Evolutionary conservation across 2,113 vertebrate species (phyloP).

Genomic region (Datnioides undecimradiatus): DNA sequence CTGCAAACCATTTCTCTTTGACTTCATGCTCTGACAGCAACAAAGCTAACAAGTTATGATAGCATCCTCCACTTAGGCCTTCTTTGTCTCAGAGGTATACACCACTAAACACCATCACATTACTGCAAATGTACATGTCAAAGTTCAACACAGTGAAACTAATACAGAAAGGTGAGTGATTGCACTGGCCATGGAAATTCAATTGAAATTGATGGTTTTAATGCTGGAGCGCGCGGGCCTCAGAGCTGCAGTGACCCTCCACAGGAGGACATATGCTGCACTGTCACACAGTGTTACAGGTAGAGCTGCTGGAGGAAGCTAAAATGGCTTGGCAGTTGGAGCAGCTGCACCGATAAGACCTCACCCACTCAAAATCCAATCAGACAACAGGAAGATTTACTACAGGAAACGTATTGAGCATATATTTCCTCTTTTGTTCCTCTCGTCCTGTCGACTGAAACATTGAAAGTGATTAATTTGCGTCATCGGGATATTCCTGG

Average conservation of each 20-base stretch:
- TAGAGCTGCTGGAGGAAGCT: conserved; percentile 33
- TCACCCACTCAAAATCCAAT: conserved; percentile 48
- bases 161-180: neutral
- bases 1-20: neutral
- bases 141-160: neutral
- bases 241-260: neutral
- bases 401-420: conserved; percentile 32
- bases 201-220: neutral
- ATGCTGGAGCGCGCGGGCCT: neutral
- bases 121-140: neutral
- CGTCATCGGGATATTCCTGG: conserved; percentile 55
- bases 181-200: neutral
- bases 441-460: conserved; percentile 28
- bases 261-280: conserved; percentile 27
- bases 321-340: conserved; percentile 58
- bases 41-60: neutral
- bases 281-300: conserved; percentile 45
- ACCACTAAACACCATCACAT: no score
- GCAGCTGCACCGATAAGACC: conserved; percentile 63
- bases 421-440: conserved; percentile 62
- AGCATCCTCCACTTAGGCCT: neutral
- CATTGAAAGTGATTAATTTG: conserved; percentile 52
- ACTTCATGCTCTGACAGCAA: neutral
- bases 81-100: neutral
- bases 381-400: conserved; percentile 49